Evolutionary conservation across 2,797 vertebrate species (phyloP), one percentile per base, ranked within the genome.

Genomic region (Characodon lateralis): DNA sequence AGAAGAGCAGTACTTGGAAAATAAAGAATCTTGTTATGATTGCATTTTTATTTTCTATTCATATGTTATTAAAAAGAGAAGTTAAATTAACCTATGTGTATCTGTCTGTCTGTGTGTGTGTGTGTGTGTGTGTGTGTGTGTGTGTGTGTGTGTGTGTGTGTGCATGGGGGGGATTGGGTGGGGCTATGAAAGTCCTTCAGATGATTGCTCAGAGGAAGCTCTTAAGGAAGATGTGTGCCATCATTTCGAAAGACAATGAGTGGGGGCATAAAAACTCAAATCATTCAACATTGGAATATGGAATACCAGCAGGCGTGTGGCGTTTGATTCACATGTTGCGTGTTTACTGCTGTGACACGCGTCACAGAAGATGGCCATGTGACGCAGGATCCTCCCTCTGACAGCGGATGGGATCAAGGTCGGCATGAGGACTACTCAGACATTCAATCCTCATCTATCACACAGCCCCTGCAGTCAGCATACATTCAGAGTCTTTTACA

Each of bases 161-260:
- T 72, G 58, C 20, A 75, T 31, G 35, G 26, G 74, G 73, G 39
- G 73, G 8, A 73, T 35, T 73, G 66, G 31, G 73, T n/a, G 3
- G 46, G 61, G 12, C 35, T 70, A 24, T 43, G 61, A 83, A 79
- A 78, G 73, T 56, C 20, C 87, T 89, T 85, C 73, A 83, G 65
- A 83, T 85, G 87, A 91, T 89, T 87, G 82, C 86, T 87, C 83
- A 85, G 72, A 87, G 77, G 76, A 86, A 85, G 83, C 81, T 80
- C 88, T 83, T 41, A 63, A 81, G 81, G 51, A 83, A 80, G 81
- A 78, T 79, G 71, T 63, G 78, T 16, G 22, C 77, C 59, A 79
- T 72, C 74, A 61, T 78, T 84, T 87, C 48, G 10, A 2, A 39
- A 76, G 58, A 87, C 74, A 83, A 76, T 78, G 26, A 46, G 56